Percentiles rank a stretch among this genome's conserved stretches.
Conservation (phyloP, 2,113 vertebrate genomes). For the Campylomormyrus numenius region DNA sequence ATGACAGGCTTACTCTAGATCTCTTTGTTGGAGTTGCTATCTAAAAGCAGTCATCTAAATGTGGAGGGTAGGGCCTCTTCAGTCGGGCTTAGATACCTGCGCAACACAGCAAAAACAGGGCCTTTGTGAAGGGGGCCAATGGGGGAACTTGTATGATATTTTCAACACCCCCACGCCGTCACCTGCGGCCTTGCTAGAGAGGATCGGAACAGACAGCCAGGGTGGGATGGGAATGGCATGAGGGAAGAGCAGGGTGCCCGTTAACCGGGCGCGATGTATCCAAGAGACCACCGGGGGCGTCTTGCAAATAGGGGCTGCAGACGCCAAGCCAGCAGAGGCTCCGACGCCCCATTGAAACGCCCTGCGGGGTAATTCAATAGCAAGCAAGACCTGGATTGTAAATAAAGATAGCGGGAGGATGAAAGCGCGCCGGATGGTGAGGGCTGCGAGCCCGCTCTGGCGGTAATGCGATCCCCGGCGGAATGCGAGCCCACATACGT, state of each 20-base stretch:
- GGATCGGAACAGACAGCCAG: background rate
- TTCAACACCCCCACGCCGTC: background rate
- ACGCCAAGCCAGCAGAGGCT: background rate
- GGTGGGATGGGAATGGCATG: background rate
- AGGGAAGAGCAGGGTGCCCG: background rate
- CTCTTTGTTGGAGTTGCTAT: background rate
- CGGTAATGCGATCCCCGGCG: background rate
- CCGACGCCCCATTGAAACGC: slow-evolving; percentile 9
- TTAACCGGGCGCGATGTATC: background rate
- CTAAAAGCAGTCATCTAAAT: background rate
- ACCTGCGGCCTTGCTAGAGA: background rate
- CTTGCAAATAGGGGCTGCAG: background rate
- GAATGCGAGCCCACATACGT: background rate
- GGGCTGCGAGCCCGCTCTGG: background rate
- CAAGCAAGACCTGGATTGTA: slow-evolving; percentile 18
- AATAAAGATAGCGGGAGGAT: slow-evolving; percentile 20
- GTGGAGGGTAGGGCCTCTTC: background rate
- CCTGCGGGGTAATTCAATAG: slow-evolving; percentile 20
- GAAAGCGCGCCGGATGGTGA: background rate
- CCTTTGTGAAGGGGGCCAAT: background rate
- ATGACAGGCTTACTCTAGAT: background rate
- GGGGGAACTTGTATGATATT: background rate
- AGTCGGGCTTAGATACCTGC: background rate
- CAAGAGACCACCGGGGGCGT: background rate
- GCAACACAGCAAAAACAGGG: background rate